Conservation (phyloP, 2,888 invertebrate species). For the Microdon myrmicae region DNA sequence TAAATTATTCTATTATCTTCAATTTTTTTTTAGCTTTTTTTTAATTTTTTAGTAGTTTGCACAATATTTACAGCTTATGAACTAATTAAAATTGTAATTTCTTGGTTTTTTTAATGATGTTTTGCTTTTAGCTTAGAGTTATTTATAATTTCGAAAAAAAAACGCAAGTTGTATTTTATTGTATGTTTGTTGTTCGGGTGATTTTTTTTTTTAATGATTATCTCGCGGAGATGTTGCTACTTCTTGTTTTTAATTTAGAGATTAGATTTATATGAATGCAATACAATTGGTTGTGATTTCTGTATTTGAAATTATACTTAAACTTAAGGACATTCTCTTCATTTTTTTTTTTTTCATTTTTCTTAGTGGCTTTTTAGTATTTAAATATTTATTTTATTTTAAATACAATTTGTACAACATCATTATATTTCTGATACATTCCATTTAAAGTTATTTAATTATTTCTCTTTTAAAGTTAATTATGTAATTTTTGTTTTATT, state of each 20-base stretch:
- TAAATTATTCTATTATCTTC: too few species aligned
- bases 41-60: slow-evolving; percentile 45
- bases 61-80: slow-evolving; percentile 42
- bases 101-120: slow-evolving; percentile 13
- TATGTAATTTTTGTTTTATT: slow-evolving; percentile 20
- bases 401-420: slow-evolving; percentile 53
- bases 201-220: slow-evolving; percentile 45
- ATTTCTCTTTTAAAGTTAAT: not conserved
- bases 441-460: slow-evolving; percentile 31
- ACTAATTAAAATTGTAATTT: slow-evolving; percentile 38
- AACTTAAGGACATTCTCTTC: slow-evolving; percentile 49
- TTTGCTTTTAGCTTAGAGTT: slow-evolving; percentile 42
- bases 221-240: slow-evolving; percentile 46
- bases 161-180: slow-evolving; percentile 15
- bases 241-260: slow-evolving; percentile 22
- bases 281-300: slow-evolving; percentile 31
- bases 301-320: slow-evolving; percentile 42
- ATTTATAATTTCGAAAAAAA: slow-evolving; percentile 34
- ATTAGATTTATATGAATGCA: slow-evolving; percentile 31
- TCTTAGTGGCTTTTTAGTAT: slow-evolving; percentile 19
- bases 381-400: slow-evolving; percentile 22
- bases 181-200: slow-evolving; percentile 9
- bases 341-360: slow-evolving; percentile 22
- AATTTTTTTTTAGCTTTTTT: slow-evolving; percentile 9
- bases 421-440: too few species aligned